Conservation (phyloP, 37 sponge, comb jelly and placozoan genomes). For the Aphrocallistes beatrix region DNA sequence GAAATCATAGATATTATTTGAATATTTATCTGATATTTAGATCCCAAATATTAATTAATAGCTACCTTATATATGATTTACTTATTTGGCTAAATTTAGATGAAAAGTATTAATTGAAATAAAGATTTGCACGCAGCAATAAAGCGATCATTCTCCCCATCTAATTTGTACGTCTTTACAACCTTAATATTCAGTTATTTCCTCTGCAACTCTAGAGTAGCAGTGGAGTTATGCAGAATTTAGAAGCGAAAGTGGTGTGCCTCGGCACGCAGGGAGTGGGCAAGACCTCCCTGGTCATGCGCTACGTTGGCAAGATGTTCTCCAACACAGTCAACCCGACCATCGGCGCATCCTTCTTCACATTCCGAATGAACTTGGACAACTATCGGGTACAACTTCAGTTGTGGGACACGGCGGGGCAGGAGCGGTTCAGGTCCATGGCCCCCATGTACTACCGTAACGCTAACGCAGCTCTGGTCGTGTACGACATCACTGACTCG, state of each 20-base stretch:
- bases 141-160: too few species aligned
- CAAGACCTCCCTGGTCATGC: constrained; percentile 76
- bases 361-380: constrained; percentile 54
- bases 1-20: too few species aligned
- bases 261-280: constrained; percentile 84
- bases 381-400: constrained; percentile 27
- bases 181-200: too few species aligned
- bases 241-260: constrained; percentile 77
- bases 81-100: too few species aligned
- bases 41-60: too few species aligned
- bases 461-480: constrained; percentile 29
- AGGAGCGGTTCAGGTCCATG: constrained; percentile 27
- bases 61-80: too few species aligned
- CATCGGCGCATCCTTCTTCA: constrained; percentile 90
- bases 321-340: constrained; percentile 52
- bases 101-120: too few species aligned
- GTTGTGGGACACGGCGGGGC: constrained; percentile 30
- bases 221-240: background rate
- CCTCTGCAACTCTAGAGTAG: background rate
- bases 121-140: too few species aligned
- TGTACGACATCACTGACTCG: constrained; percentile 29
- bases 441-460: constrained; percentile 38
- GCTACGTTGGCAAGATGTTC: constrained; percentile 61
- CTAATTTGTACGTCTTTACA: too few species aligned
- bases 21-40: too few species aligned